Base-by-base conservation (phyloP, 2,797 vertebrate species). In the Argya squamiceps region DNA sequence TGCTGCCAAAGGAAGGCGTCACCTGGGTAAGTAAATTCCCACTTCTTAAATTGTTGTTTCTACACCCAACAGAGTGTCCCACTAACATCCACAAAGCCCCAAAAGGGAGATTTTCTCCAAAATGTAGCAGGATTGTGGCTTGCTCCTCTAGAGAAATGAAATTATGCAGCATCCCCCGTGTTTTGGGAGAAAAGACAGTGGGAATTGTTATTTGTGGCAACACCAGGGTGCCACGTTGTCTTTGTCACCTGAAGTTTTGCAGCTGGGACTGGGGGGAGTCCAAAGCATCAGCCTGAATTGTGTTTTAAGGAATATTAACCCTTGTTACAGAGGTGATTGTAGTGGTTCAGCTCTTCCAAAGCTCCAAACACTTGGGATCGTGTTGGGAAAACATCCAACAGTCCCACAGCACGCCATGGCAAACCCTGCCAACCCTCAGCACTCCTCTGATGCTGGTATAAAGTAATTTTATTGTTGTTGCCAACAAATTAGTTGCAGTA, bases 271-370 rank as follows among this genome's bases (percentile, higher is more conserved):
- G 26, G 58, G 69, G 30, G 17, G 12, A 59, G 29, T 5, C 27
- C 18, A 39, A 11, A 59, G 34, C 29, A 2, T 49, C 12, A 2
- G 41, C 29, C 21, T 32, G 52, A 37, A 10, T 30, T 62, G 43
- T 43, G 75, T 15, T 67, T 27, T 4, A 23, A 27, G 65, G 53
- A 30, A 41, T 17, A 1, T 64, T 52, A 27, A 46, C 17, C 32
- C 2, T 3, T 5, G 3, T n/a, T 21, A 1, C 0, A 2, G 44
- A 14, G 52, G 1, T 2, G 34, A 5, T 7, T 1, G 36, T 10
- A 7, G 0, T 3, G 12, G 12, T 49, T 18, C 32, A 17, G 47
- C 0, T 1, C 43, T 79, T 32, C 22, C 52, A 34, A 29, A 44
- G 10, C 29, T 12, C 41, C 70, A 10, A 1, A 27, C 29, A 0